phyloP scores from a whole-genome alignment of 2,888 invertebrate genomes.

The Choreutis nemorana region DNA sequence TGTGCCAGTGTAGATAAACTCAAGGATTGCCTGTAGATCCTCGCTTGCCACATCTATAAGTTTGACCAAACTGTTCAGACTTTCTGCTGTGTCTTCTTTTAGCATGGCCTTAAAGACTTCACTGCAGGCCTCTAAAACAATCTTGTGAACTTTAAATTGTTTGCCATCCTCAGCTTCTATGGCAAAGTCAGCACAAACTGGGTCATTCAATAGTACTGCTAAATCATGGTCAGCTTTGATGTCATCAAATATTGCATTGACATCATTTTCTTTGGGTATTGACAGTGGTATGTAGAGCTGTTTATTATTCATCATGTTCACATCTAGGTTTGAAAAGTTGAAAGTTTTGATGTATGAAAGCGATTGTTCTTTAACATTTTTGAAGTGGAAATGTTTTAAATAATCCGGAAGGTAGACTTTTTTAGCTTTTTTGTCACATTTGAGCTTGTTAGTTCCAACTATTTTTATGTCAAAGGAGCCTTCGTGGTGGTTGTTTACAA shows the following conservation, averaged over 20 bases:
- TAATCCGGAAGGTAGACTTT: constrained; percentile 23
- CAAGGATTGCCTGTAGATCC: constrained; percentile 36
- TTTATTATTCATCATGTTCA: constrained; percentile 33
- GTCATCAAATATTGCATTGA: constrained; percentile 19
- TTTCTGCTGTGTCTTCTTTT: constrained; percentile 48
- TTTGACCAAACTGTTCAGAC: constrained; percentile 39
- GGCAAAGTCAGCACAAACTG: constrained; percentile 42
- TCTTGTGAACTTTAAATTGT: constrained; percentile 41
- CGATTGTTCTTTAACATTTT: constrained; percentile 15
- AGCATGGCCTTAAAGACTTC: constrained; percentile 58
- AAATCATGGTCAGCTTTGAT: constrained; percentile 34
- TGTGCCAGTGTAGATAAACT: constrained; percentile 47
- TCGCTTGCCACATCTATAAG: constrained; percentile 37
- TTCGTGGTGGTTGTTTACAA: constrained; percentile 31
- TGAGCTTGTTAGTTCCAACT: constrained; percentile 24
- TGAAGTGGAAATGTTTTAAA: constrained; percentile 24
- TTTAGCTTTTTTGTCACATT: constrained; percentile 25
- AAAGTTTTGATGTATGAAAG: constrained; percentile 36
- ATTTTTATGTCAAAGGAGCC: constrained; percentile 27
- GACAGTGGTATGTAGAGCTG: constrained; percentile 33
- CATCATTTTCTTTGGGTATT: constrained; percentile 16
- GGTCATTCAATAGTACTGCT: constrained; percentile 30
- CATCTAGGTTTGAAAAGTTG: constrained; percentile 32
- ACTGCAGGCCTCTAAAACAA: constrained; percentile 35
- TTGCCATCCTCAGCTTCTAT: constrained; percentile 44